A percentile compares a stretch with the other conserved stretches of the same genome.
Conservation (phyloP, 2,113 vertebrate genomes). For the Lipophrys pholis region DNA sequence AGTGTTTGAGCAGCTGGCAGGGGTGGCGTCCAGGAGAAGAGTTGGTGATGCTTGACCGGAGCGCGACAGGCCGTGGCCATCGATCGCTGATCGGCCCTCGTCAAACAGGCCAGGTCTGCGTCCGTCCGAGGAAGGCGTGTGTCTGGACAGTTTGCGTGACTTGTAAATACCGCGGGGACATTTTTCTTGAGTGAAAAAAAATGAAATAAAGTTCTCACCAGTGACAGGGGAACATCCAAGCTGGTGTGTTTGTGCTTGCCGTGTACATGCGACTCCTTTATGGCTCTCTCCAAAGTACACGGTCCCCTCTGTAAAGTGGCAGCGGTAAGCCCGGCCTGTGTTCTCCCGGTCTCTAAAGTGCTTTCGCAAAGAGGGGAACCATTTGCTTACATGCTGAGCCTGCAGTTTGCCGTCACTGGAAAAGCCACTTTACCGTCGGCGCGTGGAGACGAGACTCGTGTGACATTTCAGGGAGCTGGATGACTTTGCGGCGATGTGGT, state of each 20-base stretch:
- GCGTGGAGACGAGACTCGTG: conserved; percentile 40
- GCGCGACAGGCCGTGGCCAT: conserved; percentile 41
- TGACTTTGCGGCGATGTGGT: conserved; percentile 53
- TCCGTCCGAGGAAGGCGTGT: conserved; percentile 67
- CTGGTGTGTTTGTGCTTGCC: conserved; percentile 37
- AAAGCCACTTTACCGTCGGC: conserved; percentile 77
- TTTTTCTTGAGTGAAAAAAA: conserved; percentile 13
- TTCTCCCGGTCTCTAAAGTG: conserved; percentile 77
- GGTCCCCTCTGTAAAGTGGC: conserved; percentile 60
- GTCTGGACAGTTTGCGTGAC: conserved; percentile 28
- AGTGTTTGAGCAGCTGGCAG: conserved; percentile 73
- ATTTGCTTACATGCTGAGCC: conserved; percentile 82
- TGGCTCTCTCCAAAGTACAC: conserved; percentile 56
- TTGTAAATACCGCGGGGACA: conserved; percentile 47
- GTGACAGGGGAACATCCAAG: conserved; percentile 45
- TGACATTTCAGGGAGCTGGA: conserved; percentile 74
- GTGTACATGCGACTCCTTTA: conserved; percentile 52
- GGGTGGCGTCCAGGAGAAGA: conserved; percentile 27
- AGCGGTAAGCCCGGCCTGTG: conserved; percentile 11
- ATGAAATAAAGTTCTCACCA: conserved; percentile 17
- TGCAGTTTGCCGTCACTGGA: conserved; percentile 71
- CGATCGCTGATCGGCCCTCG: conserved; percentile 55
- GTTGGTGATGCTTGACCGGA: conserved; percentile 45
- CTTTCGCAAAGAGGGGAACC: conserved; percentile 75
- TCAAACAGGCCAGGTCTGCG: conserved; percentile 49